These are phyloP conservation scores for Drosophila barbarae DNA, from an alignment of 2,888 invertebrate species.

Conservation along the genomic window DNA sequence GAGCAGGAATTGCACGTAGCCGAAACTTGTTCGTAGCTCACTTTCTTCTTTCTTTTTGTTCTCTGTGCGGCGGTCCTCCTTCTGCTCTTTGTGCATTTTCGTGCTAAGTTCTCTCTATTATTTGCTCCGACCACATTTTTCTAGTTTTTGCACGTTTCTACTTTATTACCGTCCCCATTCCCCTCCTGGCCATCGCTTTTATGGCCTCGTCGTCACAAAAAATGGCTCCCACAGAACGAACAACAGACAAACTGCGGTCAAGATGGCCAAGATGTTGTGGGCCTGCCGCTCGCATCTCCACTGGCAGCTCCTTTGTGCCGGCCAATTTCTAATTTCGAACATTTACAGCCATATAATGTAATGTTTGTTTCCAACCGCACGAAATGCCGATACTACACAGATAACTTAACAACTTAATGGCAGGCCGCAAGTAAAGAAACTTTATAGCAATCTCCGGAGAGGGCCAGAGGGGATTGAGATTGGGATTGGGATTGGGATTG, in stretches of 20 bases:
- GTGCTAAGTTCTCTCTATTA: slow-evolving; percentile 63
- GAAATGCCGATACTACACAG: slow-evolving; percentile 64
- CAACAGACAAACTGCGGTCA: slow-evolving; percentile 56
- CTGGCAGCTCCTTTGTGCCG: slow-evolving; percentile 17
- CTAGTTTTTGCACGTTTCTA: slow-evolving; percentile 73
- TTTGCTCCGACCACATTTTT: slow-evolving; percentile 69
- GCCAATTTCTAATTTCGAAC: slow-evolving; percentile 68
- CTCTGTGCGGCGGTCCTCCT: slow-evolving; percentile 7
- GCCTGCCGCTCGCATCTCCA: slow-evolving; percentile 4
- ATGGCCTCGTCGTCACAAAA: slow-evolving; percentile 53
- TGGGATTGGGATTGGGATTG: slow-evolving; percentile 3
- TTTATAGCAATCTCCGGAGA: slow-evolving; percentile 25
- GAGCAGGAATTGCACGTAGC: slow-evolving; percentile 70
- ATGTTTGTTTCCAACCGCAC: slow-evolving; percentile 65
- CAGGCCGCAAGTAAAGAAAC: slow-evolving; percentile 60
- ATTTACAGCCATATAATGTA: slow-evolving; percentile 69
- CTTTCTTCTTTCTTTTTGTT: slow-evolving; percentile 37
- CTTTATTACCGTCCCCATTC: slow-evolving; percentile 63
- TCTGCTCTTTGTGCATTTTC: slow-evolving; percentile 57
- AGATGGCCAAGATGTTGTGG: slow-evolving; percentile 29
- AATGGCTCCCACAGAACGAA: slow-evolving; percentile 29
- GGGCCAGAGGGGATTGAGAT: slow-evolving; percentile 3
- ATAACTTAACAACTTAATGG: slow-evolving; percentile 76
- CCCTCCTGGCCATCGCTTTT: slow-evolving; percentile 39
- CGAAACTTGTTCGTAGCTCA: slow-evolving; percentile 59